These are phyloP conservation scores for Tricholauxania praeusta DNA, from an alignment of 2,888 invertebrate species.

Conservation along the genomic window DNA sequence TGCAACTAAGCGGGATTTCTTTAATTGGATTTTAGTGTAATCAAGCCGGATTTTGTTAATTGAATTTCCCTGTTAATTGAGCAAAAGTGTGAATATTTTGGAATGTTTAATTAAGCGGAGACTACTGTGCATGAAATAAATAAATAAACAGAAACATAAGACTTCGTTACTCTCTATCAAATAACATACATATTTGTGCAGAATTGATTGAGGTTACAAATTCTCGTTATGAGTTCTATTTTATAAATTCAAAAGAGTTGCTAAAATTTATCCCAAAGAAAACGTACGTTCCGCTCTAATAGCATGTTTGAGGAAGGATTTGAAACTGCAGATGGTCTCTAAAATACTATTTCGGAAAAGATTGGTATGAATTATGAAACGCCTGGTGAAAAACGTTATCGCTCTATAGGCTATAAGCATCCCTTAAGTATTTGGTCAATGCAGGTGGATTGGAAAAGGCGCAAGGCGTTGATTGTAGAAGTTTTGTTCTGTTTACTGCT, in stretches of 20 bases:
- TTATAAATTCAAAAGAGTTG: not conserved
- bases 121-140: no score
- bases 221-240: no score
- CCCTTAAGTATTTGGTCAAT: constrained; percentile 94
- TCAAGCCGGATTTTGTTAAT: no score
- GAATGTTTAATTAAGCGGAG: no score
- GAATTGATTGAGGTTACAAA: no score
- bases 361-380: constrained; percentile 92
- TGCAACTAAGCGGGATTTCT: no score
- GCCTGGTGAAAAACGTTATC: constrained; percentile 83
- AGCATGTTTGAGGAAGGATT: constrained; percentile 87
- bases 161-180: no score
- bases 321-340: constrained; percentile 87
- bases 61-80: no score
- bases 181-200: no score
- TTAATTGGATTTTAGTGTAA: no score
- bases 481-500: not conserved
- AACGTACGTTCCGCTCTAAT: constrained; percentile 80
- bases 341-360: constrained; percentile 81
- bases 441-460: constrained; percentile 77
- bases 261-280: constrained; percentile 78
- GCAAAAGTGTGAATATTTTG: no score
- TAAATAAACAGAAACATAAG: no score
- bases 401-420: constrained; percentile 94
- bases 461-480: constrained; percentile 55